Conservation (phyloP, 2,797 vertebrate genomes). For the Pangasius macronema region DNA sequence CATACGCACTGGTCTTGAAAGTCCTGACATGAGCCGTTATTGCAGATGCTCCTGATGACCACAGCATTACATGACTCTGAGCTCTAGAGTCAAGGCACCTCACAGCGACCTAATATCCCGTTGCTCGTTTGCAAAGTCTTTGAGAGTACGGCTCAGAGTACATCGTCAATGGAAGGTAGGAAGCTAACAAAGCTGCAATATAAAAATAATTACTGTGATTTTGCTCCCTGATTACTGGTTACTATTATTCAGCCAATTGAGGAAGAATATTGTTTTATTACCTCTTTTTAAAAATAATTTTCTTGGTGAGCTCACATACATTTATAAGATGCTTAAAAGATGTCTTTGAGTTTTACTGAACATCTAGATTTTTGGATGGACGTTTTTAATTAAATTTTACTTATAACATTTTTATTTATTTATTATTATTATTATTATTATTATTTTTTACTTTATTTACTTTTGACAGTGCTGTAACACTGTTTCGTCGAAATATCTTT, state of each 20-base stretch:
- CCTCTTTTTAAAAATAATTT: neutral
- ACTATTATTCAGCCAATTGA: neutral
- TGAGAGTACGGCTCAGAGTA: too few relatives aligned
- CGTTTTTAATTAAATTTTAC: neutral
- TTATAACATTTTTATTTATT: neutral
- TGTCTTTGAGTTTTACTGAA: neutral
- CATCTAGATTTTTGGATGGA: neutral
- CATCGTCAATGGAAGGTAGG: constrained; percentile 68
- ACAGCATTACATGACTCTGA: constrained; percentile 70
- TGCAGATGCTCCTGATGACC: constrained; percentile 67
- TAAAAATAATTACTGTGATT: neutral
- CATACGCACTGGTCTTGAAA: neutral
- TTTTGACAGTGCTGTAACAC: too few relatives aligned
- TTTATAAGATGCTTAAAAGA: neutral
- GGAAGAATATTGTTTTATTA: neutral
- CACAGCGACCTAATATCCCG: too few relatives aligned
- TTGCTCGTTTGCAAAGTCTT: too few relatives aligned
- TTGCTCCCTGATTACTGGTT: neutral
- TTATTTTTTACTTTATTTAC: neutral
- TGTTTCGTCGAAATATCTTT: too few relatives aligned
- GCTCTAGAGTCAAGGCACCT: too few relatives aligned
- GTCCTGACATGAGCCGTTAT: neutral
- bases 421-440: too few relatives aligned
- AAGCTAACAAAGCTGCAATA: neutral
- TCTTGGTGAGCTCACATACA: neutral